Base-by-base conservation (phyloP, 1,140 invertebrate genomes). In the Drosophila dunni region DNA sequence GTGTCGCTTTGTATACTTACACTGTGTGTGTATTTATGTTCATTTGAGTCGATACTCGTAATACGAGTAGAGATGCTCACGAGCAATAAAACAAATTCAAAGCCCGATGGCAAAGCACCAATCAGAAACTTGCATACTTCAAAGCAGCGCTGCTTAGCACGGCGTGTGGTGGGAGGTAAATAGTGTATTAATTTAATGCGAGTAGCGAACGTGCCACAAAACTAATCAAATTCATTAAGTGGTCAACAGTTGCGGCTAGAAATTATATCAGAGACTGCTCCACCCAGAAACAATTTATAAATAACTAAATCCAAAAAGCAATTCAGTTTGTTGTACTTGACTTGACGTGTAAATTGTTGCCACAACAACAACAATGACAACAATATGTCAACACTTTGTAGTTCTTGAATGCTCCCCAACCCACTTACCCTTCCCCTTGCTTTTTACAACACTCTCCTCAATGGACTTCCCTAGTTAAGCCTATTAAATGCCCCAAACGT, bases 401-500 rank as follows among this genome's bases (percentile, higher is more conserved):
- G 20, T 15, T 15, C 38, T 42, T 24, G 7, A 5, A 36, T 11
- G 24, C 24, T 1, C 4, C 24, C 24, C 1, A 29, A 29, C 20
- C 17, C 7, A 4, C 36, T n/a, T 6, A 5, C 11, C 42, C 45
- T 10, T 13, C 2, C 29, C 34, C 17, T n/a, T n/a, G 17, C 17
- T 20, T 20, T 20, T 20, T 20, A 1, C 46, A 8, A 0, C 5
- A n/a, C 36, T 33, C 42, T 11, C 0, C 13, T 11, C 46, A 15
- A 10, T 9, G 15, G n/a, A 57, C 58, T 70, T 61, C 58, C 73
- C 72, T 83, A 83, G 84, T 88, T 89, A 88, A 88, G 83, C 83
- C 84, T 88, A 88, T 88, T 88, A 88, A 88, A 89, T 88, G 84
- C 83, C 62, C 65, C 78, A 77, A 81, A 79, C 86, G 71, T 78